Percentiles rank a stretch among this genome's conserved stretches.
Conservation (phyloP, 2,113 vertebrate genomes). For the Caretta caretta region DNA sequence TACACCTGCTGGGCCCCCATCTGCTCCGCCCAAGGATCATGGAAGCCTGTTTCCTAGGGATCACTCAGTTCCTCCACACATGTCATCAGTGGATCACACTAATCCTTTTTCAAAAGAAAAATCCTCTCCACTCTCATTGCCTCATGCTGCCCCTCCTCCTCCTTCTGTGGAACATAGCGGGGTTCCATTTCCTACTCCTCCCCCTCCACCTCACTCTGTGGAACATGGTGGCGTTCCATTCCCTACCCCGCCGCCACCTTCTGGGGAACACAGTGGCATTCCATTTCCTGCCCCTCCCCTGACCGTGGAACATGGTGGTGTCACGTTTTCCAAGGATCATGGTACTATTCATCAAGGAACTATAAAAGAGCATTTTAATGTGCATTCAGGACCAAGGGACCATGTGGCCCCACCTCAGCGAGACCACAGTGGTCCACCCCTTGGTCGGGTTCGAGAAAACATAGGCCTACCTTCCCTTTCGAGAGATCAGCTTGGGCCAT, state of each 20-base stretch:
- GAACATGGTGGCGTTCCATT: slow-evolving; percentile 74
- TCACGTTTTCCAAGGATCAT: slow-evolving; percentile 77
- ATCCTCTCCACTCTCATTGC: slow-evolving; percentile 47
- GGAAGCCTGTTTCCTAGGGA: slow-evolving; percentile 78
- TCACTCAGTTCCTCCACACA: slow-evolving; percentile 67
- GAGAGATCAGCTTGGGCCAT: slow-evolving; percentile 69
- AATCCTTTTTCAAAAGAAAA: slow-evolving; percentile 79
- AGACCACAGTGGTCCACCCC: slow-evolving; percentile 73
- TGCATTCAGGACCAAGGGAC: slow-evolving; percentile 80
- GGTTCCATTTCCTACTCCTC: slow-evolving; percentile 79
- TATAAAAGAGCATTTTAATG: slow-evolving; percentile 86
- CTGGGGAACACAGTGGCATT: slow-evolving; percentile 67
- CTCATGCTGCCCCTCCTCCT: slow-evolving; percentile 72
- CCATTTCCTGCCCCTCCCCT: slow-evolving; percentile 75
- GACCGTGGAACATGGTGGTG: slow-evolving; percentile 63
- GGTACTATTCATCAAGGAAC: slow-evolving; percentile 82
- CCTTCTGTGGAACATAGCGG: slow-evolving; percentile 72
- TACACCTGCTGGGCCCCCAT: slow-evolving; percentile 52
- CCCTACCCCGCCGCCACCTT: slow-evolving; percentile 69
- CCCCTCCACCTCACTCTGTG: slow-evolving; percentile 71
- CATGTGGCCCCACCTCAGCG: slow-evolving; percentile 70
- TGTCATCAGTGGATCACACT: slow-evolving; percentile 77
- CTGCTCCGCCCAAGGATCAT: slow-evolving; percentile 77
- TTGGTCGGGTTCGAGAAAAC: slow-evolving; percentile 81
- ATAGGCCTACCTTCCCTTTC: slow-evolving; percentile 59